Percentiles rank a stretch among this genome's conserved stretches.
Evolutionary conservation across 2,797 vertebrate species (phyloP).

Genomic region (Florisuga fusca): DNA sequence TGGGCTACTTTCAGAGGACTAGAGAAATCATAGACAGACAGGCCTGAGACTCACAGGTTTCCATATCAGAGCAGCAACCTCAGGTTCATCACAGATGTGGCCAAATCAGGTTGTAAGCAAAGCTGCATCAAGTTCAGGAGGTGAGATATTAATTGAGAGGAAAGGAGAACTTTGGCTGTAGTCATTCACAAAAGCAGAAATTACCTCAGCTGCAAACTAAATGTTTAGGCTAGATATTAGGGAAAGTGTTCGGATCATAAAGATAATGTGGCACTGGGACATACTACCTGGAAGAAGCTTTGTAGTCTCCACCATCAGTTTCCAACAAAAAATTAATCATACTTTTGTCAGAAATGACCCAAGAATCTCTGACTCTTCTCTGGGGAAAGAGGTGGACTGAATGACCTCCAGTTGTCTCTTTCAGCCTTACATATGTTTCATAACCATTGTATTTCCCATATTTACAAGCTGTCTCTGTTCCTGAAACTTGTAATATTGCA

Average conservation of each 20-base stretch:
- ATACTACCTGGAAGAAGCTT: neutral
- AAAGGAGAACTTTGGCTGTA: neutral
- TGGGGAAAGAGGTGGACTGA: neutral
- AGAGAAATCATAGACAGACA: neutral
- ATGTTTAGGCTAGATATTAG: neutral
- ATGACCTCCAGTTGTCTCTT: neutral
- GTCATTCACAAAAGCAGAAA: neutral
- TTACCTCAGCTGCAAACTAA: neutral
- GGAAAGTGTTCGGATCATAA: neutral
- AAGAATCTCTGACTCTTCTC: neutral
- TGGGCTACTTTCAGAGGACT: neutral
- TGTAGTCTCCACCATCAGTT: neutral
- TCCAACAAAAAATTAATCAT: neutral
- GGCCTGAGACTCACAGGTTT: neutral
- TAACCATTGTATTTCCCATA: neutral
- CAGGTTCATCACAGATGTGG: neutral
- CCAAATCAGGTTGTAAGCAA: neutral
- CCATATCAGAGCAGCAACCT: neutral
- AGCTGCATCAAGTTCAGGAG: neutral
- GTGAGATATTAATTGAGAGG: neutral
- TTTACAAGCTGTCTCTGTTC: neutral
- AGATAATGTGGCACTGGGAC: neutral
- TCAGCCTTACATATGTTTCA: neutral
- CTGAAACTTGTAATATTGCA: neutral
- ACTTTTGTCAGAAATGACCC: neutral